Conservation (phyloP, 53 echinoderm and acorn worm genomes). For the Crossaster papposus region DNA sequence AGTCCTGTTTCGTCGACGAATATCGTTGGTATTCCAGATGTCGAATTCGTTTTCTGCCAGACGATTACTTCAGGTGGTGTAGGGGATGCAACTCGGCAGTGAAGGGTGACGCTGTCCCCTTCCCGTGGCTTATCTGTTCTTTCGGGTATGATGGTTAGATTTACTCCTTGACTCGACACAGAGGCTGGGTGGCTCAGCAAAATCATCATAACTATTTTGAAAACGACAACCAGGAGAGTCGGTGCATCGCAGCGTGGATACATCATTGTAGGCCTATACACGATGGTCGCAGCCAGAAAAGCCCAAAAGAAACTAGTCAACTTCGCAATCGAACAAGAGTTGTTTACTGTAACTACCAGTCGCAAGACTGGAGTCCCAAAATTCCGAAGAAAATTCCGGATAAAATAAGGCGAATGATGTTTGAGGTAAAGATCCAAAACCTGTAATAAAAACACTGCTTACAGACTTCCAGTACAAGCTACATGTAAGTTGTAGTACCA, state of each 20-base stretch:
- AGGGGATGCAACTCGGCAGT: background rate
- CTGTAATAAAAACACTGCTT: too few species aligned
- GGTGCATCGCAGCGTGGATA: background rate
- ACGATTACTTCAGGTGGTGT: background rate
- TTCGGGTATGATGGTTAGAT: slow-evolving; percentile 26
- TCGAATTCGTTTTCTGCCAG: background rate
- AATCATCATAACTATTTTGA: background rate
- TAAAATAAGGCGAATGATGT: too few species aligned
- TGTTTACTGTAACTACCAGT: too few species aligned
- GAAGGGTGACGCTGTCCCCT: slow-evolving; percentile 41
- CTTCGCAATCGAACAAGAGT: too few species aligned
- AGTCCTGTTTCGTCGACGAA: background rate
- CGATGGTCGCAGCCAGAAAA: background rate
- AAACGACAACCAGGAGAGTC: background rate
- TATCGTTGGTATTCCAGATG: background rate
- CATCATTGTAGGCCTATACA: background rate
- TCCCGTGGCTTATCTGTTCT: slow-evolving; percentile 2
- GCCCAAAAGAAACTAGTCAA: too few species aligned
- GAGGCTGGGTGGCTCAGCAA: background rate
- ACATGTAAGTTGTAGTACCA: too few species aligned
- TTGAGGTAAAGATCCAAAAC: too few species aligned
- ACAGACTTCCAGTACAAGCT: too few species aligned
- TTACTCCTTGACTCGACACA: background rate
- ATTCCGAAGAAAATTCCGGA: too few species aligned
- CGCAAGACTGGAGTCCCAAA: too few species aligned